Percentiles rank a stretch among this genome's conserved stretches.
Conservation (phyloP, 2,113 vertebrate genomes). For the Sorex araneus region DNA sequence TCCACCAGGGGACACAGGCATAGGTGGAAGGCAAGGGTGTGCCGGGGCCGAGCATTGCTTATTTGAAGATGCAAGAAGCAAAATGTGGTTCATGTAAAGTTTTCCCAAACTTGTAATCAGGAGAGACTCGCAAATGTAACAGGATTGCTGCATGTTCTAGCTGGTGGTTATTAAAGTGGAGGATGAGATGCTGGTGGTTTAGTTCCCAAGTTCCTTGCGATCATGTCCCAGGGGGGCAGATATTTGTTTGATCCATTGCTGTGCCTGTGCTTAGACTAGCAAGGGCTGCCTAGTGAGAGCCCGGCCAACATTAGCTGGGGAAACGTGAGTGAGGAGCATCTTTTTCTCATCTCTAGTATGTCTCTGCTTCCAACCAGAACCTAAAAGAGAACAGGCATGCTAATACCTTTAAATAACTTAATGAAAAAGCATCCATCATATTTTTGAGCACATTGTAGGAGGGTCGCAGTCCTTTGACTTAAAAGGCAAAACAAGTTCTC, state of each 20-base stretch:
- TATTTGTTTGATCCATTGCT: background rate
- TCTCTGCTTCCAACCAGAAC: background rate
- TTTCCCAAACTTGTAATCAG: background rate
- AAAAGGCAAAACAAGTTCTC: background rate
- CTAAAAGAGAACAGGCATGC: background rate
- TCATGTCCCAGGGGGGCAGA: background rate
- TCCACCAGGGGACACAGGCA: background rate
- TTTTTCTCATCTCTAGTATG: background rate
- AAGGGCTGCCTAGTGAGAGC: background rate
- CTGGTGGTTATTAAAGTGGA: background rate
- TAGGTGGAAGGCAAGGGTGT: background rate
- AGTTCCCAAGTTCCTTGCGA: background rate
- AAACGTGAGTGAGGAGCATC: slow-evolving; percentile 19
- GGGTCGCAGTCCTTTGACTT: background rate
- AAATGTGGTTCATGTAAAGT: background rate
- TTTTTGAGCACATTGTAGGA: background rate
- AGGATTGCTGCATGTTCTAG: background rate
- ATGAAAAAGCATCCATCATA: background rate
- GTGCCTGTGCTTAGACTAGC: background rate
- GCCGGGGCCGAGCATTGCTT: background rate
- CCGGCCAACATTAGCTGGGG: background rate
- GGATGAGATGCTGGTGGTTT: background rate
- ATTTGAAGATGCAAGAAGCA: background rate
- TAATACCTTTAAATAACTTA: slow-evolving; percentile 7
- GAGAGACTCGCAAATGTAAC: background rate